These are phyloP conservation scores for Diaperis boleti DNA, from an alignment of 2,888 invertebrate genomes.

Conservation along the genomic window DNA sequence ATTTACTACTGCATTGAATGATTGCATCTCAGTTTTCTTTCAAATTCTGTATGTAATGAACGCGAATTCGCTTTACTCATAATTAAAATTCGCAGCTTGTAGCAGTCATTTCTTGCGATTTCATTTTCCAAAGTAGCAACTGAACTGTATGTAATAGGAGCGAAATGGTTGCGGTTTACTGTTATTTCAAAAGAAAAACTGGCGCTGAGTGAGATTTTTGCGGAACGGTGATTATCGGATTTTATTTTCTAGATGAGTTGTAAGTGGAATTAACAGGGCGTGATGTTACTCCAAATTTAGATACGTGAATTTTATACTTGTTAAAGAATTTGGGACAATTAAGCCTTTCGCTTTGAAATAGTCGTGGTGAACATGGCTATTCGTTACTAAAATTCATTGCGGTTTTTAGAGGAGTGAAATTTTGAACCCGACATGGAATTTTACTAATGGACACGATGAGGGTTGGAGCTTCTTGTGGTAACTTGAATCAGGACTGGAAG, in stretches of 20 bases:
- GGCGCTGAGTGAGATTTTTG: conserved; percentile 1
- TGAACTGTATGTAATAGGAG: not conserved
- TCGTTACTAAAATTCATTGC: too few relatives aligned
- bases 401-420: too few relatives aligned
- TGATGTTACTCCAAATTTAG: conserved; percentile 1
- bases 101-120: not conserved
- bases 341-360: not conserved
- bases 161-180: conserved; percentile 10
- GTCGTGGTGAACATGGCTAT: too few relatives aligned
- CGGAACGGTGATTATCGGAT: conserved; percentile 18
- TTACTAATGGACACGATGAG: too few relatives aligned
- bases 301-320: not conserved
- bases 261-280: conserved; percentile 13
- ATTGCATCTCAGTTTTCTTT: not conserved
- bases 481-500: too few relatives aligned
- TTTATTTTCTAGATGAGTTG: conserved; percentile 16
- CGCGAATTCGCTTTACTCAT: not conserved
- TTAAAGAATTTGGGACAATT: not conserved
- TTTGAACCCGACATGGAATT: too few relatives aligned
- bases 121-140: not conserved
- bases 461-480: too few relatives aligned
- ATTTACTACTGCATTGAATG: not conserved
- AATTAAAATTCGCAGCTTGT: not conserved
- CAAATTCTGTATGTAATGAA: too few relatives aligned
- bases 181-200: conserved; percentile 4